Conservation (phyloP, 2,797 vertebrate genomes). For the Monodelphis domestica region DNA sequence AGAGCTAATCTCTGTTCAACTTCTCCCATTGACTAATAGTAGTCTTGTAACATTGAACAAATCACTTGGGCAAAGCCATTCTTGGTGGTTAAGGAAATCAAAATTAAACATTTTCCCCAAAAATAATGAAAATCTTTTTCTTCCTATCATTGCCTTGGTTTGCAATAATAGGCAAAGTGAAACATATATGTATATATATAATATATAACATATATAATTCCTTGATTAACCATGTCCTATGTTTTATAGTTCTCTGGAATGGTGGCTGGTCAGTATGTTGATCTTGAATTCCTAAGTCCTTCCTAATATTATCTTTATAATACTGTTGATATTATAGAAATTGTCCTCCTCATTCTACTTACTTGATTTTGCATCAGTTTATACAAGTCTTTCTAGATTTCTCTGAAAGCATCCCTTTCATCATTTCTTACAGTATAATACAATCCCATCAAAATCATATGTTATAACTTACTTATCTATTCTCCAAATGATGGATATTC, state of each 20-base stretch:
- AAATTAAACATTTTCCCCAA: not conserved
- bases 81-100: not conserved
- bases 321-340: not conserved
- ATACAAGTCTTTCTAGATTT: not conserved
- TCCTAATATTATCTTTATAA: not conserved
- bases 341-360: not conserved
- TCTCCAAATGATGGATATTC: not conserved
- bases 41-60: not conserved
- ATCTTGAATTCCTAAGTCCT: not conserved
- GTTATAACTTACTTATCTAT: not conserved
- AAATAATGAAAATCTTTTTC: not conserved
- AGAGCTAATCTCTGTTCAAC: not conserved
- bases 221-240: not conserved
- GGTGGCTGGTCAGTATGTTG: not conserved
- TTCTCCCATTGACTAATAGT: not conserved
- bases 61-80: not conserved
- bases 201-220: too few relatives aligned
- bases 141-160: not conserved
- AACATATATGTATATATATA: not conserved
- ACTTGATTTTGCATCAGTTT: not conserved
- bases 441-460: not conserved
- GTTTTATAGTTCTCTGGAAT: not conserved
- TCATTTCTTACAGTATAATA: not conserved
- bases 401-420: not conserved
- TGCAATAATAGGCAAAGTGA: not conserved